Evolutionary conservation across 2,113 vertebrate species (phyloP).

Genomic region (Macaca fascicularis): DNA sequence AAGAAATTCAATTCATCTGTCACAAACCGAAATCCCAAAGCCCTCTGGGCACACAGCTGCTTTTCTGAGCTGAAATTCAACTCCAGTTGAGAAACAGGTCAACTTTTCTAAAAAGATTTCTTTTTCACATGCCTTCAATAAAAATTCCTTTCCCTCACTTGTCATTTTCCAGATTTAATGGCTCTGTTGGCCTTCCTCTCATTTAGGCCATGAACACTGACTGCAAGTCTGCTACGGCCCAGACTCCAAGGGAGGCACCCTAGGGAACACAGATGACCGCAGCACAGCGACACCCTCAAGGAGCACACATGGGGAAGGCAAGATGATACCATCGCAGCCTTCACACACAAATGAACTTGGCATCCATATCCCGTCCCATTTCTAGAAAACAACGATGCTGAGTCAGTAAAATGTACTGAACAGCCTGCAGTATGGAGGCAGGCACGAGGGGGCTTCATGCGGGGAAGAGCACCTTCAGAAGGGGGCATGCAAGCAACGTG

Average conservation of each 20-base stretch:
- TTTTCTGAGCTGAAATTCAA: too few species aligned
- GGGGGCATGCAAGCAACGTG: too few species aligned
- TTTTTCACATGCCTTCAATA: not conserved
- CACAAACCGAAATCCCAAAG: not conserved
- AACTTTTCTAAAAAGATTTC: not conserved
- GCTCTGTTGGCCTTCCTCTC: not conserved
- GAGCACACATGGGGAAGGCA: not conserved
- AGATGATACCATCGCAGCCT: not conserved
- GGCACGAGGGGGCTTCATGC: too few species aligned
- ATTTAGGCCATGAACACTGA: rapidly evolving
- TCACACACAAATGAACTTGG: not conserved
- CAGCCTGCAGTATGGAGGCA: too few species aligned
- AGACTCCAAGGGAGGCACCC: not conserved
- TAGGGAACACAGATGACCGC: rapidly evolving
- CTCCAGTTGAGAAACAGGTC: not conserved
- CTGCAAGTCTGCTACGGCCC: rapidly evolving
- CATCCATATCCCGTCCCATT: rapidly evolving
- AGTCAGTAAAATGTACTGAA: too few species aligned
- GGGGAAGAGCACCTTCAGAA: too few species aligned
- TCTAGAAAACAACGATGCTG: not conserved
- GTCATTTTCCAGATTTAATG: not conserved
- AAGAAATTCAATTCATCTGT: conserved; percentile 71
- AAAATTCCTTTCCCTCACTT: not conserved
- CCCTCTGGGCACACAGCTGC: too few species aligned
- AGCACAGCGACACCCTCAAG: rapidly evolving